A percentile compares a stretch with the other conserved stretches of the same genome.
Evolutionary conservation across 2,113 vertebrate genomes (phyloP).

Genomic region (Scortum barcoo): DNA sequence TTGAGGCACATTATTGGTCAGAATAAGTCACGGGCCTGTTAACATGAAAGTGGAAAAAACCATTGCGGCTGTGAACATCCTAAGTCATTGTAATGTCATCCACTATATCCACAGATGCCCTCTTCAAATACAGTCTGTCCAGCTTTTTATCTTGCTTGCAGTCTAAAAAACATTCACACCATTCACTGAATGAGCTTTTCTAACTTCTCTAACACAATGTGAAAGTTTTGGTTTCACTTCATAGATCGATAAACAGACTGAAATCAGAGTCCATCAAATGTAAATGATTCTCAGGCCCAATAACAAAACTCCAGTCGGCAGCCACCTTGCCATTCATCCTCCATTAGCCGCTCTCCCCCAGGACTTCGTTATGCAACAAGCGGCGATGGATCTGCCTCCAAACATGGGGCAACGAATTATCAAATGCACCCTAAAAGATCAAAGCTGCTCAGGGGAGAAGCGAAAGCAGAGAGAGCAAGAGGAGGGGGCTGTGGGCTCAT

Average conservation of each 20-base stretch:
- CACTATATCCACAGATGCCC: no score
- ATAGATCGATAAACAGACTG: neutral
- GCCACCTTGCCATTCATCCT: constrained; percentile 27
- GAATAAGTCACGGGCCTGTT: no score
- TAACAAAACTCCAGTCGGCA: constrained; percentile 28
- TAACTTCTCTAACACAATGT: neutral
- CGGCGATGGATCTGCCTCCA: constrained; percentile 30
- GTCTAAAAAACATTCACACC: no score
- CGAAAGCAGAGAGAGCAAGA: constrained; percentile 38
- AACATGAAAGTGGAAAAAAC: no score
- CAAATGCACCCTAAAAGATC: constrained; percentile 60
- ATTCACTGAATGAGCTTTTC: neutral
- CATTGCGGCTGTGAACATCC: no score
- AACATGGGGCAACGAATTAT: constrained; percentile 65
- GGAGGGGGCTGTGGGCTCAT: constrained; percentile 53
- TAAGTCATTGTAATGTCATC: no score
- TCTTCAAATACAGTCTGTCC: no score
- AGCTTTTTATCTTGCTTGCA: no score
- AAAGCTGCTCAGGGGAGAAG: constrained; percentile 58
- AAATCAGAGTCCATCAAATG: constrained; percentile 23
- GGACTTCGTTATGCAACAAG: constrained; percentile 29
- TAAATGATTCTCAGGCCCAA: constrained; percentile 4
- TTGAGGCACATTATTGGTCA: no score
- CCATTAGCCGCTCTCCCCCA: constrained; percentile 29
- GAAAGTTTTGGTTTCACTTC: neutral